Conservation (phyloP, 2,888 invertebrate genomes). For the Tanytarsus gracilentus region DNA sequence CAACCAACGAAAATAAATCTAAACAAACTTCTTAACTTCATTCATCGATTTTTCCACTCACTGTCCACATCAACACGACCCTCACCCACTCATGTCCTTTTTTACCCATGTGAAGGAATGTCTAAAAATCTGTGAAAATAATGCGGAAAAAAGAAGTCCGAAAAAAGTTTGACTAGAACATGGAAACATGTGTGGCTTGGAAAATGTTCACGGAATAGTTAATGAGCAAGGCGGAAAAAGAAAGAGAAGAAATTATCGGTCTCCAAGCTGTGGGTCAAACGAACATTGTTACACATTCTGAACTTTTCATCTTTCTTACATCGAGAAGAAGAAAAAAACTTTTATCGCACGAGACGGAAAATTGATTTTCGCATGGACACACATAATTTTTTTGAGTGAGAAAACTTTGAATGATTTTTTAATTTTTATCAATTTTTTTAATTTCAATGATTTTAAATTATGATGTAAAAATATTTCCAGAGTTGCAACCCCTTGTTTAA, state of each 20-base stretch:
- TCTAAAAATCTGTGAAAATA: neutral
- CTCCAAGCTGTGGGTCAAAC: slow-evolving; percentile 6
- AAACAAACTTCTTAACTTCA: too few relatives aligned
- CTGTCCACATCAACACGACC: too few relatives aligned
- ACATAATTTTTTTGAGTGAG: slow-evolving; percentile 6
- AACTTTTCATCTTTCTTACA: slow-evolving; percentile 11
- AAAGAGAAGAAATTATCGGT: slow-evolving; percentile 4
- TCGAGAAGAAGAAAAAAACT: neutral
- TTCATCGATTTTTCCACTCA: too few relatives aligned
- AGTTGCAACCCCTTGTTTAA: too few relatives aligned
- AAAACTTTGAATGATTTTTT: too few relatives aligned
- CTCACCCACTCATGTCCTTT: too few relatives aligned
- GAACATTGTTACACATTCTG: neutral
- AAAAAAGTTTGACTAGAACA: neutral
- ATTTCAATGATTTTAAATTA: too few relatives aligned
- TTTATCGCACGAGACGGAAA: slow-evolving; percentile 7
- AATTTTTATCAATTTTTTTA: too few relatives aligned
- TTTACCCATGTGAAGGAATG: too few relatives aligned
- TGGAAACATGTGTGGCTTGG: neutral
- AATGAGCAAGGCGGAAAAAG: slow-evolving; percentile 6
- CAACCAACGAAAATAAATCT: too few relatives aligned
- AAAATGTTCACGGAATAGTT: slow-evolving; percentile 8
- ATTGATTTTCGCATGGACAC: slow-evolving; percentile 12
- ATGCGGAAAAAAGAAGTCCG: neutral
- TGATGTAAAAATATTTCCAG: too few relatives aligned